Conservation (phyloP, 2,113 vertebrate genomes). For the Oncorhynchus keta region DNA sequence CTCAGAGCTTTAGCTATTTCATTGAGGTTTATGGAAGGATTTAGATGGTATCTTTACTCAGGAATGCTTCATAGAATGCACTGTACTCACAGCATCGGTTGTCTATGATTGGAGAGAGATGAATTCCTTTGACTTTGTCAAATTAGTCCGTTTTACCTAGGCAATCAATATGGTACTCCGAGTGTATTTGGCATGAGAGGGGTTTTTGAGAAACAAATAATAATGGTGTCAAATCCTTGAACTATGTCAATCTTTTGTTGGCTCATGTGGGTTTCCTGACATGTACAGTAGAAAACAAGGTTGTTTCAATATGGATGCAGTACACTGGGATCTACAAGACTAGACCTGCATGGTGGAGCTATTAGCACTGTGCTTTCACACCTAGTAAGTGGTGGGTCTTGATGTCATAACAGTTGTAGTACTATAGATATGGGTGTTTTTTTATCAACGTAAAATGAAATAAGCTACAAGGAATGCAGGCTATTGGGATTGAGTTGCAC, state of each 20-base stretch:
- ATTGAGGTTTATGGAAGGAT: slow-evolving; percentile 45
- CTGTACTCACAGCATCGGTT: background rate
- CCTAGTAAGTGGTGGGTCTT: slow-evolving; percentile 19
- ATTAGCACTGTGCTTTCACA: slow-evolving; percentile 29
- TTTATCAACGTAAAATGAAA: slow-evolving; percentile 1
- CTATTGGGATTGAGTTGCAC: background rate
- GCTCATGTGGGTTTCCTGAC: slow-evolving; percentile 9
- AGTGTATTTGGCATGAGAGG: slow-evolving; percentile 12
- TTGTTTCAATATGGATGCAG: background rate
- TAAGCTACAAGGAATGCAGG: slow-evolving; percentile 1
- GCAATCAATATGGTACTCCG: background rate
- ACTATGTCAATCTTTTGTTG: slow-evolving; percentile 1
- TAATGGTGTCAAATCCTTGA: background rate
- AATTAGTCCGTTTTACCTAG: background rate
- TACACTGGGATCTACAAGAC: slow-evolving; percentile 41
- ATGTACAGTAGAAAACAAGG: slow-evolving; percentile 8
- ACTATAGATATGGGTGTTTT: background rate
- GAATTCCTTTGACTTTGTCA: background rate
- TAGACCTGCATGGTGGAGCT: slow-evolving; percentile 33
- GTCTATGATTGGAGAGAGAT: background rate
- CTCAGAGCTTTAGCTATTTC: slow-evolving; percentile 29
- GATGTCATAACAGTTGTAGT: slow-evolving; percentile 38
- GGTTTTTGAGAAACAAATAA: background rate
- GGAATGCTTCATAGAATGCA: slow-evolving; percentile 44
- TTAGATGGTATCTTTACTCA: slow-evolving; percentile 53